These are phyloP conservation scores for Pipistrellus pygmaeus DNA, from an alignment of 2,797 vertebrate species.

Conservation along the genomic window DNA sequence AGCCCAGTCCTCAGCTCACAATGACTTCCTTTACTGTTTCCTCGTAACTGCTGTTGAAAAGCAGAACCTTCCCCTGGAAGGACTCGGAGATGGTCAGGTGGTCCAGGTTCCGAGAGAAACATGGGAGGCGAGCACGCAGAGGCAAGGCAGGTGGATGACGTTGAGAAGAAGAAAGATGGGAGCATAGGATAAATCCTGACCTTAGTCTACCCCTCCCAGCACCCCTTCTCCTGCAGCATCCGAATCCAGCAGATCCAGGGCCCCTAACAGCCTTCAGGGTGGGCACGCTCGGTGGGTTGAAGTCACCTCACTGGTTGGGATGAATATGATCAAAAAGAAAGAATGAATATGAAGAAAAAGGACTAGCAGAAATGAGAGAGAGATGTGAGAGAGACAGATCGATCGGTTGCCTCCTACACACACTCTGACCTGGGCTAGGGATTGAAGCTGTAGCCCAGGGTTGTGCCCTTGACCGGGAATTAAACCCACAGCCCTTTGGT, in stretches of 20 bases:
- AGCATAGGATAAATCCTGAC: not conserved
- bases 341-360: not conserved
- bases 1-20: not conserved
- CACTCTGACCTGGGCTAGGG: no score
- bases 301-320: not conserved
- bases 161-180: not conserved
- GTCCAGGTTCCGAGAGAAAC: not conserved
- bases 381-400: no score
- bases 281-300: fast-evolving
- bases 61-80: not conserved
- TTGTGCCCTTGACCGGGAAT: no score
- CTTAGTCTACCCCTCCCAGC: no score
- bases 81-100: not conserved
- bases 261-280: not conserved
- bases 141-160: not conserved
- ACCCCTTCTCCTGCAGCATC: no score
- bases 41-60: fast-evolving
- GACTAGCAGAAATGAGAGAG: not conserved
- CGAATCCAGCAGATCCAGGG: not conserved
- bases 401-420: no score
- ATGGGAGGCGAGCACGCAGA: not conserved
- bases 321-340: not conserved
- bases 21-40: not conserved
- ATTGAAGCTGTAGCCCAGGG: no score
- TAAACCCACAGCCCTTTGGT: no score